Percentiles rank a stretch among this genome's conserved stretches.
phyloP scores from a whole-genome alignment of 2,888 invertebrate species.

The Argynnis bischoffii region DNA sequence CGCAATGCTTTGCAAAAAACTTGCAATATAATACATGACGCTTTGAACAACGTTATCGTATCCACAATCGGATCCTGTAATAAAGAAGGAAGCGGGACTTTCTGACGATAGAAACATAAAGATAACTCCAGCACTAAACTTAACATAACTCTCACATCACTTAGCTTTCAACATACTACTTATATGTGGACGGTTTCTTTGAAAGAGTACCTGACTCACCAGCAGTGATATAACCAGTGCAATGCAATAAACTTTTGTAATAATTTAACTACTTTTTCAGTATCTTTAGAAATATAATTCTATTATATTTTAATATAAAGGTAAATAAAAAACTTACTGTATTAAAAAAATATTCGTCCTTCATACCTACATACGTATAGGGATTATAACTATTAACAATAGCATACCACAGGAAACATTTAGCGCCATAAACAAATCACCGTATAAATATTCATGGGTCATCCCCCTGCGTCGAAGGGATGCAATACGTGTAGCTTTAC shows the following conservation, averaged over 20 bases:
- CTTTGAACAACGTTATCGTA: slow-evolving; percentile 35
- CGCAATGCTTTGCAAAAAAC: neutral
- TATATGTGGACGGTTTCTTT: slow-evolving; percentile 44
- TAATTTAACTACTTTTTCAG: neutral
- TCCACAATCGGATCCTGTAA: slow-evolving; percentile 47
- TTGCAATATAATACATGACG: neutral
- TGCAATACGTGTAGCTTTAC: slow-evolving; percentile 71
- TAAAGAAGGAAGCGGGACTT: slow-evolving; percentile 51
- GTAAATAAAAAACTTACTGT: neutral
- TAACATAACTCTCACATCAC: slow-evolving; percentile 53
- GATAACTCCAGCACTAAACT: slow-evolving; percentile 56
- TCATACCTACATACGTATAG: neutral
- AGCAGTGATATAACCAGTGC: slow-evolving; percentile 20
- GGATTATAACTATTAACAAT: slow-evolving; percentile 7
- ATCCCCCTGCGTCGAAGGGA: slow-evolving; percentile 63
- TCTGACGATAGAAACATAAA: slow-evolving; percentile 54
- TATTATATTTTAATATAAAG: neutral
- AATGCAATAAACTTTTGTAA: slow-evolving; percentile 21
- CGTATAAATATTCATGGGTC: slow-evolving; percentile 75
- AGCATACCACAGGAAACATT: slow-evolving; percentile 30
- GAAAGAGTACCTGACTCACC: slow-evolving; percentile 53
- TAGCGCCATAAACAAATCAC: slow-evolving; percentile 68
- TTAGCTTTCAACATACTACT: slow-evolving; percentile 45
- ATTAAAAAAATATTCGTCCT: neutral
- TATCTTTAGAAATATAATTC: too few species aligned